Evolutionary conservation across 2,797 vertebrate genomes (phyloP).

Genomic region (Sylvilagus floridanus): DNA sequence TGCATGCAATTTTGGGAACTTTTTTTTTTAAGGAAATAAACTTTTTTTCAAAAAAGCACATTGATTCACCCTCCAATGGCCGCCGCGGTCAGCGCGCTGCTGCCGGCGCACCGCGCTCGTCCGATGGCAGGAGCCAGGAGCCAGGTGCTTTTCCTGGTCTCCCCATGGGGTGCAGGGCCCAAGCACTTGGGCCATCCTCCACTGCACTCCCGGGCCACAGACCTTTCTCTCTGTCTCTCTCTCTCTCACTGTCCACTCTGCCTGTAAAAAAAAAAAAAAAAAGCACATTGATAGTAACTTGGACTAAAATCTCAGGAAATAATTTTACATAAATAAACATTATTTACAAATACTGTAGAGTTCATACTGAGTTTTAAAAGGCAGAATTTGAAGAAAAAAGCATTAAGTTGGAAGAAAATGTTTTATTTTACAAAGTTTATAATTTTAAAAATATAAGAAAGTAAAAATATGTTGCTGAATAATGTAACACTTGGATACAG

Average conservation of each 20-base stretch:
- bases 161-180: no score
- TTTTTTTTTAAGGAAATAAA: neutral
- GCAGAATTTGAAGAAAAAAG: neutral
- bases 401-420: neutral
- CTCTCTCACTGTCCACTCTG: no score
- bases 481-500: neutral
- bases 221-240: no score
- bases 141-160: no score
- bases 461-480: neutral
- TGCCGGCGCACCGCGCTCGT: no score
- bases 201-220: no score
- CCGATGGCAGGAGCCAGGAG: no score
- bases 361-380: neutral
- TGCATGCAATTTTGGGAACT: neutral
- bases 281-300: neutral
- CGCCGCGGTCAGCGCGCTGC: no score
- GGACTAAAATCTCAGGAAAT: neutral
- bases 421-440: slow-evolving; percentile 7
- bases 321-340: neutral
- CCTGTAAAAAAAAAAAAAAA: no score
- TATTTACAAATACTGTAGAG: neutral
- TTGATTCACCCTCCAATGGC: no score
- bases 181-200: no score
- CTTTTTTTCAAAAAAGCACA: neutral
- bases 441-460: neutral